Base-by-base conservation (phyloP, 1,140 invertebrate species). In the Drosophila gunungcola region DNA sequence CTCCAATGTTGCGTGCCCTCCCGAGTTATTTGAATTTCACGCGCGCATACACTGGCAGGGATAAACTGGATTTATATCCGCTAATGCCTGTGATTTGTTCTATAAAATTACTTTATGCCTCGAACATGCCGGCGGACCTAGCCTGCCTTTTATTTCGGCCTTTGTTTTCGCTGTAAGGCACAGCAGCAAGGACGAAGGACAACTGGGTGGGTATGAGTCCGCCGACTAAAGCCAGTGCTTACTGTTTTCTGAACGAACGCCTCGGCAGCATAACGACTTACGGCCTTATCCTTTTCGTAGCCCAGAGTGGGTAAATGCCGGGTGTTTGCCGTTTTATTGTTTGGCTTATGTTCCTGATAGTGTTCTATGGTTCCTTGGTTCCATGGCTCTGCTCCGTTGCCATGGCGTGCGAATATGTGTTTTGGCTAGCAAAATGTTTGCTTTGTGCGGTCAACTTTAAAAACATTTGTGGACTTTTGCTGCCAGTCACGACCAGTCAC, bases 81-180 rank as follows among this genome's bases (percentile, higher is more conserved):
- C 85, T 89, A 89, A 89, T 84, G 84, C 84, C 85, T 67, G 84
- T 90, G 84, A 89, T 89, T 89, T 89, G 84, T 89, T 89, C 84
- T 89, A 89, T 89, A 89, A 89, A 89, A 89, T 89, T 89, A 89
- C 84, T 89, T 89, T 89, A 89, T 89, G 85, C 84, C 85, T 48
- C 52, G 61, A 68, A 89, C 77, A 79, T 82, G 80, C 78, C 73
- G 60, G 68, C 68, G 58, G 67, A 73, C 63, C 57, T 53, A 65
- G 43, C 43, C 57, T 55, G 45, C 38, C 52, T 68, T 49, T 43
- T 65, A 29, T 51, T 62, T 62, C 53, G 61, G 60, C 52, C 56
- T 52, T 76, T 68, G 73, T 65, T 54, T 60, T 77, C 53, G 49
- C 51, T 12, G 32, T 9, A 21, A 21, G 16, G 16, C 16, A 21